Base-by-base conservation (phyloP, 1,140 invertebrate species). In the Copidosoma floridanum region DNA sequence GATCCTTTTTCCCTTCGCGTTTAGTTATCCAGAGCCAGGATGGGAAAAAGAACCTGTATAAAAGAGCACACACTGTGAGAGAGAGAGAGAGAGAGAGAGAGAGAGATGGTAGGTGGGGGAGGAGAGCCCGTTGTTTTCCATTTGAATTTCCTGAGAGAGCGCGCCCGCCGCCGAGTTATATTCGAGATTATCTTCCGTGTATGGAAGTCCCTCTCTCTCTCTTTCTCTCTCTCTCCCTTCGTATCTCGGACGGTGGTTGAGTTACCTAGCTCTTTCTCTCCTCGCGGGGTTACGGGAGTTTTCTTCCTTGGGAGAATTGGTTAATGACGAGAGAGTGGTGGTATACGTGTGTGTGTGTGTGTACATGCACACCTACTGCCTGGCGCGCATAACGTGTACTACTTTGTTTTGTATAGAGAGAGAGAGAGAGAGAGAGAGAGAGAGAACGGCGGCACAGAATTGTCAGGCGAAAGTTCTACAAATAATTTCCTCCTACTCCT, bases 391-490 rank as follows among this genome's bases (percentile, higher is more conserved):
- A 57, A 51, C 29, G n/a, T n/a, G 23, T 50, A 48, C 50, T 43
- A 46, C 41, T 44, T 46, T 43, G 41, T 41, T 53, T 24, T 23
- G 21, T 41, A 46, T 14, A 53, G 47, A 43, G 41, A 29, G 23
- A 21, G 21, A 53, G n/a, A 50, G 56, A 18, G n/a, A n/a, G 27
- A 11, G 4, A 20, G 20, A 7, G 8, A 44, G 11, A 24, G 8
- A 47, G 12, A 20, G 7, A 4, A 40, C 38, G 6, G 4, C 38
- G 16, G 3, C n/a, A 2, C 41, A 8, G 24, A 21, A 47, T 51
- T 51, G 57, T 60, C 58, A 51, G 52, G 58, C 58, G 58, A 60
- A 60, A 60, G 58, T 60, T 54, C 50, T 40, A 60, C 58, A 60
- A 60, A 60, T 48, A 54, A 53, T 60, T 60, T 50, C 57, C 53